Evolutionary conservation across 1,140 invertebrate species (phyloP), one percentile per base, ranked within the genome.

Genomic region (Macrostomum lignano): DNA sequence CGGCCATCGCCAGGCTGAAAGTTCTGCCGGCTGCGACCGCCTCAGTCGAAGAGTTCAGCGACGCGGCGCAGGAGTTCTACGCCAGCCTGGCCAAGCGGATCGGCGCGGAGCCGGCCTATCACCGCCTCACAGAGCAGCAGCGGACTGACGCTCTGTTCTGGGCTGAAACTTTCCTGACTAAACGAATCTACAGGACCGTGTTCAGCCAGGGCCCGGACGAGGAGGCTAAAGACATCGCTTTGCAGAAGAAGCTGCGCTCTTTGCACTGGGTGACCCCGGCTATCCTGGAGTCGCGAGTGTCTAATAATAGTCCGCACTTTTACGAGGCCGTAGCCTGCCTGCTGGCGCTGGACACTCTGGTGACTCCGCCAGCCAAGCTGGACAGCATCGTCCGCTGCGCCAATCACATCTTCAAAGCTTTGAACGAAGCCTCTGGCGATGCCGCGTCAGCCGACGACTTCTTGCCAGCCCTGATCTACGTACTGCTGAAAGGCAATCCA

Each of bases 401-500:
- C 52, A 67, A 76, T 37, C 72, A 76, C 52, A 84, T 94, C 45
- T 76, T 91, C 43, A 67, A 75, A 44, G 64, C 88, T 20, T 60
- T 93, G 6, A 70, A 72, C 44, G 65, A 69, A 21, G 67, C 68
- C n/a, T 66, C 68, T 11, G 46, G 44, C 4, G 35, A 36, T 20
- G 47, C 48, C 25, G 74, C 81, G 10, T 82, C 76, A 44, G 88
- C 88, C 2, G 88, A 98, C 58, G 86, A 96, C 56, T 88, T 96
- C 57, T 62, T 98, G 25, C 88, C 88, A 2, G 76, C 79, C 6
- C 61, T 98, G 3, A 96, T 98, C 46, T 94, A 88, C 52, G 70
- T 86, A 31, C 73, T 96, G 22, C 60, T 96, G 7, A 91, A 88
- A 62, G 82, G 84, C 9, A 98, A 98, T 63, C 91, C 91, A 1